Percentiles rank a stretch among this genome's conserved stretches.
Evolutionary conservation across 2,113 vertebrate species (phyloP).

Genomic region (Callipepla californica): DNA sequence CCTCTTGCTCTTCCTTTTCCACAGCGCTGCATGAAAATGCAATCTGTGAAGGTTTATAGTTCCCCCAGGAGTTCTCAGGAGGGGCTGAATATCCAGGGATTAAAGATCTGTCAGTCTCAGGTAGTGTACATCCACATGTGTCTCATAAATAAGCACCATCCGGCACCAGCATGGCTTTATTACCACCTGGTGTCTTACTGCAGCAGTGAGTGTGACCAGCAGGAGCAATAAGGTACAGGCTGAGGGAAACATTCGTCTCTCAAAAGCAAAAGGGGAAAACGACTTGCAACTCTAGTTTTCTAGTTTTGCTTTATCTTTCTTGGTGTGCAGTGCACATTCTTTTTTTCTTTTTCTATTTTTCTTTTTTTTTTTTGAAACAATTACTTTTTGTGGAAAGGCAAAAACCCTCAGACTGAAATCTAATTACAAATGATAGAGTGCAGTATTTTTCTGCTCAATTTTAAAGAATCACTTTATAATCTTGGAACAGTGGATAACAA

Average conservation of each 20-base stretch:
- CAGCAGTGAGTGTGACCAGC: neutral
- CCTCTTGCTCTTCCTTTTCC: neutral
- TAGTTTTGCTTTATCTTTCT: neutral
- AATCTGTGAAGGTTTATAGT: neutral
- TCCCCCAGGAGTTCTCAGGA: neutral
- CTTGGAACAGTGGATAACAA: conserved; percentile 74
- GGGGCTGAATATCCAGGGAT: neutral
- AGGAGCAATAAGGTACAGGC: neutral
- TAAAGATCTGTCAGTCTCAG: neutral
- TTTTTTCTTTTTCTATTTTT: neutral
- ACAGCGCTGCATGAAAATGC: neutral
- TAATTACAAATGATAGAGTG: conserved; percentile 66
- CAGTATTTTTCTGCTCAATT: conserved; percentile 56
- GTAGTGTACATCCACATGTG: neutral
- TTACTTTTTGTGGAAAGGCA: conserved; percentile 23
- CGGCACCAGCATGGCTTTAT: neutral
- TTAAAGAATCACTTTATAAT: conserved; percentile 77
- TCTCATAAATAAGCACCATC: neutral
- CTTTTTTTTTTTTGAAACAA: neutral
- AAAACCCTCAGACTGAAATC: conserved; percentile 32
- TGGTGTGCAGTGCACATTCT: neutral
- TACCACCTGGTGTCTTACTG: neutral
- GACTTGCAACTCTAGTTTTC: neutral
- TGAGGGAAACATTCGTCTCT: neutral
- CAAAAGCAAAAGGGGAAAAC: neutral